These are phyloP conservation scores for Bombycilla garrulus DNA, from an alignment of 2,113 vertebrate genomes.

Conservation along the genomic window DNA sequence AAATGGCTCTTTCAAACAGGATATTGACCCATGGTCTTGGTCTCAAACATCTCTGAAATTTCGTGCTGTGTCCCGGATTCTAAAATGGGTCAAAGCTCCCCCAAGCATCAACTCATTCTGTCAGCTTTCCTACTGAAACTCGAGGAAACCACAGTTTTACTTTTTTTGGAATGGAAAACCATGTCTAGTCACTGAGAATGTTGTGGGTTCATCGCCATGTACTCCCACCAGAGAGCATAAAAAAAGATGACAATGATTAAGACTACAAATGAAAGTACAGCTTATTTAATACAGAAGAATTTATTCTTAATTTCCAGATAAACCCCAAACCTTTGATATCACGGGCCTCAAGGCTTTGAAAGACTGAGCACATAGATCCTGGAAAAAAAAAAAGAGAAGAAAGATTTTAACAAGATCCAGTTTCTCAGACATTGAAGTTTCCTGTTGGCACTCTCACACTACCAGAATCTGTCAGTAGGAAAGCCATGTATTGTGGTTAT, in stretches of 20 bases:
- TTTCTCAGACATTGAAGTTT: neutral
- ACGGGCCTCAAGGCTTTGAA: neutral
- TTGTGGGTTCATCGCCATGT: neutral
- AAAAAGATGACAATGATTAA: neutral
- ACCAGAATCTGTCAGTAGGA: neutral
- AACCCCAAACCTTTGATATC: neutral
- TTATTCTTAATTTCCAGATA: neutral
- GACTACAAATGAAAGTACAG: neutral
- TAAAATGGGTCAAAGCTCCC: conserved; percentile 31
- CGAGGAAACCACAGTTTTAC: neutral
- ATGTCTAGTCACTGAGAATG: neutral
- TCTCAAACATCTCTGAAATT: neutral
- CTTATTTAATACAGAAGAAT: neutral
- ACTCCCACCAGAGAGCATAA: neutral
- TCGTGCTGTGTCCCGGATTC: neutral
- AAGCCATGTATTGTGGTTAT: neutral
- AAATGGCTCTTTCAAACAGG: neutral
- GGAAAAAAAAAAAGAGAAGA: neutral
- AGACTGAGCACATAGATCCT: neutral
- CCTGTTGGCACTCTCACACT: neutral
- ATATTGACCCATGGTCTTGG: neutral
- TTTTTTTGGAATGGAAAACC: neutral
- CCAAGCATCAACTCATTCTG: neutral
- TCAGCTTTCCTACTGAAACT: neutral
- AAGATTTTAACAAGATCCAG: neutral